A percentile compares a stretch with the other conserved stretches of the same genome.
These are phyloP conservation scores for Wiebesia pumilae DNA, from an alignment of 1,140 invertebrate genomes.

Conservation along the genomic window DNA sequence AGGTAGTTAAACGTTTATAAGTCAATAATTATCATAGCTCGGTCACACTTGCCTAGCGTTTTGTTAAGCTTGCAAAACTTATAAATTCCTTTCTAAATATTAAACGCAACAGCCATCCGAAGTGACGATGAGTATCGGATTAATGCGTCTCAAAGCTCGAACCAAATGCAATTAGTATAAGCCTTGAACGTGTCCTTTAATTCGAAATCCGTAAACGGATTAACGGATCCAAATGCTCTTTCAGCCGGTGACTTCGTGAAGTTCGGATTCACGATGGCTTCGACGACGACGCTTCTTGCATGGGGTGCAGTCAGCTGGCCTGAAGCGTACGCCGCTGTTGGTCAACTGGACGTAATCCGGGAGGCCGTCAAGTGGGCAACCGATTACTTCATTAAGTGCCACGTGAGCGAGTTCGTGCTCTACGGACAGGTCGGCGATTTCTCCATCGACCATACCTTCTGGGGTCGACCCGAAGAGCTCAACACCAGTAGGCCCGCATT, in stretches of 20 bases:
- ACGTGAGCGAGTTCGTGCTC: conserved; percentile 75
- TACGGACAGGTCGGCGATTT: conserved; percentile 80
- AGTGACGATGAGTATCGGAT: neutral
- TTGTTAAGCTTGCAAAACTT: too few relatives aligned
- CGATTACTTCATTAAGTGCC: conserved; percentile 80
- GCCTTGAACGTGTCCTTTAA: neutral
- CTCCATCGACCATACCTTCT: conserved; percentile 75
- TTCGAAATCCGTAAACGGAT: neutral
- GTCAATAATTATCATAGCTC: too few relatives aligned
- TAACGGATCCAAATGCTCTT: neutral
- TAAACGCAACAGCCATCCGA: neutral
- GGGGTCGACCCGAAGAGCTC: conserved; percentile 80
- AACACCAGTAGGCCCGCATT: conserved; percentile 78
- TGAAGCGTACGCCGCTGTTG: conserved; percentile 74
- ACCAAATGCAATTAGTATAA: neutral
- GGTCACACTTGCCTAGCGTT: too few relatives aligned
- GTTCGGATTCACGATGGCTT: conserved; percentile 81
- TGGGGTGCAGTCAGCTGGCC: conserved; percentile 78
- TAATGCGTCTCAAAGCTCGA: neutral
- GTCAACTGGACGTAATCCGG: conserved; percentile 70
- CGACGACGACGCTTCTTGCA: conserved; percentile 76
- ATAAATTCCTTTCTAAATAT: neutral
- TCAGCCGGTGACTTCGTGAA: conserved; percentile 81
- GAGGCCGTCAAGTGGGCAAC: conserved; percentile 78
- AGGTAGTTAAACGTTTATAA: too few relatives aligned